Percentiles rank a stretch among this genome's conserved stretches.
These are phyloP conservation scores for Trochalopteron elliotii DNA, from an alignment of 2,113 vertebrate species.

Conservation along the genomic window DNA sequence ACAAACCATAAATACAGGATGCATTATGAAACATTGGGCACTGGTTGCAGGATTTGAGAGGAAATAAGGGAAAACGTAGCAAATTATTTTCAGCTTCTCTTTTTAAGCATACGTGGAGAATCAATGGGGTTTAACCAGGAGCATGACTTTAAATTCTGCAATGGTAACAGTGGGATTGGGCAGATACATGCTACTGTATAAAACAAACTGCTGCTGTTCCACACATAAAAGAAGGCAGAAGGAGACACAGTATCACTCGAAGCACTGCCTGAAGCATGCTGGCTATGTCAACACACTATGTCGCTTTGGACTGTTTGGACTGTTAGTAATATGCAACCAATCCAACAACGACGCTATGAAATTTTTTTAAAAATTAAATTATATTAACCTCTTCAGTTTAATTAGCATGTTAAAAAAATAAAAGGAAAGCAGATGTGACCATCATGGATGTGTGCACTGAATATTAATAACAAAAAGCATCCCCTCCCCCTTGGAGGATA, in stretches of 20 bases:
- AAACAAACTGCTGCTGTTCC: conserved; percentile 9
- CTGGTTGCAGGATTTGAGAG: neutral
- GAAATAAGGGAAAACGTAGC: neutral
- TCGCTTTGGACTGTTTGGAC: conserved; percentile 70
- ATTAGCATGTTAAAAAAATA: conserved; percentile 53
- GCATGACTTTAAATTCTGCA: neutral
- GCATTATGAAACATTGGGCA: neutral
- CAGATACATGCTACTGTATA: neutral
- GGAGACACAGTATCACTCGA: conserved; percentile 68
- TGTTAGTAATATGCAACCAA: conserved; percentile 69
- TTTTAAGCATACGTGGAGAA: neutral
- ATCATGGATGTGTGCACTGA: neutral
- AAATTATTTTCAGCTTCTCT: neutral
- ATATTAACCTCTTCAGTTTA: conserved; percentile 56
- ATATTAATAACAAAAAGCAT: conserved; percentile 36
- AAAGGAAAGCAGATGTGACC: conserved; percentile 57
- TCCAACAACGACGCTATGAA: conserved; percentile 27
- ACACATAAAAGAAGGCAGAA: conserved; percentile 21
- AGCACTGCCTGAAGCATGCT: conserved; percentile 72
- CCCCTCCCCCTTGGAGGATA: conserved; percentile 39
- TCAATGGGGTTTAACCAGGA: neutral
- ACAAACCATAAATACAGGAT: conserved; percentile 14
- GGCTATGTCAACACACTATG: conserved; percentile 77
- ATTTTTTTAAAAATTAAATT: conserved; percentile 39
- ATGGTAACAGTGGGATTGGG: neutral